Conservation (phyloP, 92 coral and sea anemone genomes). For the Bergia sp. region DNA sequence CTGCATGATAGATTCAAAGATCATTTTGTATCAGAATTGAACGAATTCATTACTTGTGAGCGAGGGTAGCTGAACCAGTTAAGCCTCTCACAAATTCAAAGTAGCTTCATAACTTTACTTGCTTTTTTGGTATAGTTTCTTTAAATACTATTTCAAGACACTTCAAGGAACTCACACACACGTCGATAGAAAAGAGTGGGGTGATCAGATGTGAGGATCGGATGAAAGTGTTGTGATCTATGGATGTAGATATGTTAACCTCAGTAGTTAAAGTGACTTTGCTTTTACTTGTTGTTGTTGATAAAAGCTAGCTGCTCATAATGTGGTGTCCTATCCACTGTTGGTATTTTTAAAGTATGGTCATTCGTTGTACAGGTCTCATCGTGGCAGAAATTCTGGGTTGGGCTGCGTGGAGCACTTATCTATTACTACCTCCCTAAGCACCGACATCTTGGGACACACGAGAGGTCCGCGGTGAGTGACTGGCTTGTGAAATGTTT, state of each 20-base stretch:
- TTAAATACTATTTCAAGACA: background rate
- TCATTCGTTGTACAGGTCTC: conserved; percentile 70
- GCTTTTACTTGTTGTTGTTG: background rate
- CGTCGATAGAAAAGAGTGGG: no score
- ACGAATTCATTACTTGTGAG: background rate
- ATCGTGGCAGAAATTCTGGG: conserved; percentile 98
- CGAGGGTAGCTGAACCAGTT: no score
- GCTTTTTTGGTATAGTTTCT: background rate
- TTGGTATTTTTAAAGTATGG: background rate
- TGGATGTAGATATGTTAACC: background rate
- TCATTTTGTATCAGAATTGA: no score
- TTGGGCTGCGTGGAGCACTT: conserved; percentile 78
- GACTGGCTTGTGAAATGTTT: background rate
- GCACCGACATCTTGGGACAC: conserved; percentile 88
- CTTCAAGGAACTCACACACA: background rate
- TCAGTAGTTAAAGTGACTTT: background rate
- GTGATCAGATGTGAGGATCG: no score
- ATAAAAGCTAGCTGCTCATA: background rate
- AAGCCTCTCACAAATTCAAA: background rate
- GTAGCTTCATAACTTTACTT: background rate
- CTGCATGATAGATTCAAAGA: no score
- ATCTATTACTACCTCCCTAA: conserved; percentile 85
- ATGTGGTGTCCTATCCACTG: background rate
- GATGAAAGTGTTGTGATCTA: background rate
- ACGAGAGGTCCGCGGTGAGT: conserved; percentile 82